Conservation (phyloP, 2,888 invertebrate genomes). For the Mesochorus sp. region DNA sequence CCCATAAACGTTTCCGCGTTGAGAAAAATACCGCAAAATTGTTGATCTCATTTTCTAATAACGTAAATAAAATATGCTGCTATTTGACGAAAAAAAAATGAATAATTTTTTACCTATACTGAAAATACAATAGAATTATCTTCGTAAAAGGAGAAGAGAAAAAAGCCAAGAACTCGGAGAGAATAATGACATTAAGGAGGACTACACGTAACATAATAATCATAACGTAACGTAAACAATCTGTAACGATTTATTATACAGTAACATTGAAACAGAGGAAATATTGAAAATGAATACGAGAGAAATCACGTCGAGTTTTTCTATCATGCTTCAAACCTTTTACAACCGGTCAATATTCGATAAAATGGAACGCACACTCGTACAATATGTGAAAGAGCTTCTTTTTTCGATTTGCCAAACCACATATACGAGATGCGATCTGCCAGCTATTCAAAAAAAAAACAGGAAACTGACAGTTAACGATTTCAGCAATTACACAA, state of each 20-base stretch:
- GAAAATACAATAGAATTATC: too few species aligned
- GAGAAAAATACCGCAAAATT: too few species aligned
- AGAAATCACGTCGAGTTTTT: neutral
- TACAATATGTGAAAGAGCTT: conserved; percentile 2
- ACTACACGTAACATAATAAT: too few species aligned
- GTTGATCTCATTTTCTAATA: too few species aligned
- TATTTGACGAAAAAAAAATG: neutral
- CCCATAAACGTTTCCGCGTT: too few species aligned
- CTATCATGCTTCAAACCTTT: neutral
- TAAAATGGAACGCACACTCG: conserved; percentile 46
- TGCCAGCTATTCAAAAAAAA: neutral
- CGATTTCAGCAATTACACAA: neutral
- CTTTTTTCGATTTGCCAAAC: neutral
- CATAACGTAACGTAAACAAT: too few species aligned
- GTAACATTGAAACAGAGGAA: neutral
- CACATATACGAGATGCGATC: neutral
- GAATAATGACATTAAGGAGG: too few species aligned
- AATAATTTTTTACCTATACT: too few species aligned
- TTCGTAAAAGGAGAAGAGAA: too few species aligned
- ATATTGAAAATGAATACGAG: neutral
- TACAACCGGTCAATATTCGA: conserved; percentile 46
- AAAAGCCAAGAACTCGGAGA: too few species aligned
- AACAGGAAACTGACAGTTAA: neutral
- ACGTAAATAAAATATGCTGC: too few species aligned
- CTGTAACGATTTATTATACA: too few species aligned